Evolutionary conservation across 53 echinoderm and acorn worm genomes (phyloP).

Genomic region (Paracentrotus lividus): DNA sequence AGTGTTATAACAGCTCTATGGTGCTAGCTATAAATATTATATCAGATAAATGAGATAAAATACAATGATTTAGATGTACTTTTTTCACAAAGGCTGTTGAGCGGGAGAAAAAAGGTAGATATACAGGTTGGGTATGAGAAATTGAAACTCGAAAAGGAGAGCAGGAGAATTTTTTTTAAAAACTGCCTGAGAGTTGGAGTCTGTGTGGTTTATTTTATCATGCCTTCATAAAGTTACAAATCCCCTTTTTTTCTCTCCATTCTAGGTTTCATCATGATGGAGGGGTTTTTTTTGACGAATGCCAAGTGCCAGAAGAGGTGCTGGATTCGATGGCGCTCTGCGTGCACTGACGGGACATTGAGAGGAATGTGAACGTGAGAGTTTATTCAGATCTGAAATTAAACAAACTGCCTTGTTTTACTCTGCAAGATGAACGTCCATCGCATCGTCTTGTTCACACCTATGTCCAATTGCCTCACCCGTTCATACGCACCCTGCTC

Average conservation of each 20-base stretch:
- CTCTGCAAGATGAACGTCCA: not conserved
- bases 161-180: not conserved
- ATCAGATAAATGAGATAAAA: too few species aligned
- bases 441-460: not conserved
- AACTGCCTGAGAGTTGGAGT: too few species aligned
- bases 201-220: too few species aligned
- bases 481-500: not conserved
- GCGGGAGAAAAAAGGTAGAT: too few species aligned
- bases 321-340: not conserved
- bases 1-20: too few species aligned
- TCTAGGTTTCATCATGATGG: not conserved
- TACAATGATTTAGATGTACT: too few species aligned
- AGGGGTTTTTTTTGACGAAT: slow-evolving; percentile 20
- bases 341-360: slow-evolving; percentile 13
- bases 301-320: slow-evolving; percentile 6
- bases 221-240: too few species aligned
- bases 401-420: not conserved
- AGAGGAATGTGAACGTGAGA: not conserved
- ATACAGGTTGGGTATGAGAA: too few species aligned
- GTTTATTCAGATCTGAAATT: not conserved
- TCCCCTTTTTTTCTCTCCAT: not conserved
- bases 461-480: not conserved
- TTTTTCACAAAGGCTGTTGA: too few species aligned
- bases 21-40: too few species aligned
- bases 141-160: too few species aligned